These are phyloP conservation scores for Hirundo rustica DNA, from an alignment of 2,797 vertebrate species.

Conservation along the genomic window DNA sequence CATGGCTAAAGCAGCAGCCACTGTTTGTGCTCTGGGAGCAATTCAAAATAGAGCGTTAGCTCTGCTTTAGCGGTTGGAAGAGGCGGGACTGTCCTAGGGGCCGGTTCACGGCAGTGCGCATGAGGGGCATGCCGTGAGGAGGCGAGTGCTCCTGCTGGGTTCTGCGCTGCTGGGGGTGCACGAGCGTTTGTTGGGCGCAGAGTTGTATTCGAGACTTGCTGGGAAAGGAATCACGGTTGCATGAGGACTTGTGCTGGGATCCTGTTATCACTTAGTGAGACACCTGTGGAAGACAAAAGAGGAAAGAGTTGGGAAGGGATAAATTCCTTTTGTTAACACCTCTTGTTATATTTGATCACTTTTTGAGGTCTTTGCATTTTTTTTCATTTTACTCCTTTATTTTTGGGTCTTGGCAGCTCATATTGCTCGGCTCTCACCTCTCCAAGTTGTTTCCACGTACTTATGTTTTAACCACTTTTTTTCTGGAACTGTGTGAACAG, in stretches of 20 bases:
- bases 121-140: not conserved
- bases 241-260: not conserved
- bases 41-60: not conserved
- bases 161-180: not conserved
- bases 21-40: not conserved
- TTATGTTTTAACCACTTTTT: not conserved
- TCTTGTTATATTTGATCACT: not conserved
- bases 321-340: not conserved
- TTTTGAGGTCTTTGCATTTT: not conserved
- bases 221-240: not conserved
- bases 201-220: not conserved
- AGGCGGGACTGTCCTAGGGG: not conserved
- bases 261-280: not conserved
- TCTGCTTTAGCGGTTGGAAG: not conserved
- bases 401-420: not conserved
- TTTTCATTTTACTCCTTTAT: not conserved
- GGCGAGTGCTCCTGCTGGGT: not conserved
- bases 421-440: not conserved
- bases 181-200: not conserved
- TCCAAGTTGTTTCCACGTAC: not conserved
- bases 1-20: rapidly evolving
- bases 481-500: not conserved
- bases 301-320: not conserved
- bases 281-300: not conserved
- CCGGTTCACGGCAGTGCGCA: not conserved